These are phyloP conservation scores for Catostylus mosaicus DNA, from an alignment of 30 jellyfish, hydroid and myxozoan species.

Conservation along the genomic window DNA sequence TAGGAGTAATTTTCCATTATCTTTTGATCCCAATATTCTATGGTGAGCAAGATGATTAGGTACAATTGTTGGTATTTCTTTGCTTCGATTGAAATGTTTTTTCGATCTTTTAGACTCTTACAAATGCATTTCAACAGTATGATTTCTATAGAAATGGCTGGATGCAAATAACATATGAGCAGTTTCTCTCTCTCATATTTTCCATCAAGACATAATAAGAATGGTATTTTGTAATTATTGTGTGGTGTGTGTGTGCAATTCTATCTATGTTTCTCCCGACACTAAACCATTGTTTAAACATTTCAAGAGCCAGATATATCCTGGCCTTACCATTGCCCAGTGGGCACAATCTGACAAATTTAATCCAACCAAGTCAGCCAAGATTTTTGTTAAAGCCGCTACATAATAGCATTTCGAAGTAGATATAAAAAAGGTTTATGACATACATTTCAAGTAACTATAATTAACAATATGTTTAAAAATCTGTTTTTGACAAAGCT, in stretches of 20 bases:
- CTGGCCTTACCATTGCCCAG: background rate
- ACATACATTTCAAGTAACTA: too few species aligned
- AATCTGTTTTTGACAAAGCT: too few species aligned
- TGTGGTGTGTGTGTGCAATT: slow-evolving; percentile 1
- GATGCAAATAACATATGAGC: slow-evolving; percentile 74
- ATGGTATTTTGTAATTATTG: background rate
- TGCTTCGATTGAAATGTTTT: too few species aligned
- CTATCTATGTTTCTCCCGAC: background rate
- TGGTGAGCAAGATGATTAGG: too few species aligned
- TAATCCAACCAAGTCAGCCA: background rate
- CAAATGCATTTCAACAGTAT: slow-evolving; percentile 63
- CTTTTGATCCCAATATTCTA: too few species aligned
- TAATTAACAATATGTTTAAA: too few species aligned
- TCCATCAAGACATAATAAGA: slow-evolving; percentile 18
- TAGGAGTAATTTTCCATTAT: too few species aligned
- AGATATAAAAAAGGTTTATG: background rate
- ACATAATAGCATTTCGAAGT: background rate
- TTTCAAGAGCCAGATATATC: too few species aligned
- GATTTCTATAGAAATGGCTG: slow-evolving; percentile 83
- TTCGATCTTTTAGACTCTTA: slow-evolving; percentile 51
- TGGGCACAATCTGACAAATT: background rate
- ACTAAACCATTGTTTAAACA: too few species aligned
- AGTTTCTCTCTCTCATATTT: slow-evolving; percentile 75
- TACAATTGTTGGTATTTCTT: too few species aligned
- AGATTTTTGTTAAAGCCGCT: background rate